Percentiles rank a stretch among this genome's conserved stretches.
phyloP scores from a whole-genome alignment of 2,113 vertebrate species.

The Trichechus manatus region DNA sequence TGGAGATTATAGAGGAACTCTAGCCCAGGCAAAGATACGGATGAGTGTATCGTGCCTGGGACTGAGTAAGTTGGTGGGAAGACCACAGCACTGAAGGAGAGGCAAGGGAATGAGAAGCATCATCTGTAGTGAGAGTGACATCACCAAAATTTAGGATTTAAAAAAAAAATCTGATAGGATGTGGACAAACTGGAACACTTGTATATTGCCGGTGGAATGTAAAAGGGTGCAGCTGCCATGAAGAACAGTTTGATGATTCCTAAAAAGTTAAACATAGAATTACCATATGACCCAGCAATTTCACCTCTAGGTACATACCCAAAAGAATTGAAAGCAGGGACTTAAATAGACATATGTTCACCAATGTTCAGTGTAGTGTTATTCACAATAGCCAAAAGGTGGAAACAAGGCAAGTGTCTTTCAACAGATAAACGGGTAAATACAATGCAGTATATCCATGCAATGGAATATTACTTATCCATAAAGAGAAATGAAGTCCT shows the following conservation, averaged over 20 bases:
- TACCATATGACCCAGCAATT: too few relatives aligned
- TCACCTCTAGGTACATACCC: too few relatives aligned
- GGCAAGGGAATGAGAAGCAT: background rate
- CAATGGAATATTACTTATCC: background rate
- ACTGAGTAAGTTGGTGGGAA: background rate
- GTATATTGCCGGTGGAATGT: too few relatives aligned
- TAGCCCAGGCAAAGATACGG: background rate
- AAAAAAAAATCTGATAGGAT: background rate
- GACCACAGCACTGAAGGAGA: background rate
- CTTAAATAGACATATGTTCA: too few relatives aligned
- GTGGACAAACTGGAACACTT: too few relatives aligned
- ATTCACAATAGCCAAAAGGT: background rate
- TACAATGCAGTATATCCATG: background rate
- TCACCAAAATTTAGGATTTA: background rate
- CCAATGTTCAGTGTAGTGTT: background rate
- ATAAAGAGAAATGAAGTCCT: background rate
- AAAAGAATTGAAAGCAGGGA: too few relatives aligned
- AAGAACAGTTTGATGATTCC: too few relatives aligned
- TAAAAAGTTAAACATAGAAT: too few relatives aligned
- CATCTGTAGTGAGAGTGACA: background rate
- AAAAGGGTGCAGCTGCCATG: too few relatives aligned
- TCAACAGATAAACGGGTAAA: background rate
- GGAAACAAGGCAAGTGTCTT: background rate
- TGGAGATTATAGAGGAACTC: too few relatives aligned
- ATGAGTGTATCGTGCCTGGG: background rate